Evolutionary conservation across 2,888 invertebrate species (phyloP), one percentile per base, ranked within the genome.

Genomic region (Lamellibrachia satsuma): DNA sequence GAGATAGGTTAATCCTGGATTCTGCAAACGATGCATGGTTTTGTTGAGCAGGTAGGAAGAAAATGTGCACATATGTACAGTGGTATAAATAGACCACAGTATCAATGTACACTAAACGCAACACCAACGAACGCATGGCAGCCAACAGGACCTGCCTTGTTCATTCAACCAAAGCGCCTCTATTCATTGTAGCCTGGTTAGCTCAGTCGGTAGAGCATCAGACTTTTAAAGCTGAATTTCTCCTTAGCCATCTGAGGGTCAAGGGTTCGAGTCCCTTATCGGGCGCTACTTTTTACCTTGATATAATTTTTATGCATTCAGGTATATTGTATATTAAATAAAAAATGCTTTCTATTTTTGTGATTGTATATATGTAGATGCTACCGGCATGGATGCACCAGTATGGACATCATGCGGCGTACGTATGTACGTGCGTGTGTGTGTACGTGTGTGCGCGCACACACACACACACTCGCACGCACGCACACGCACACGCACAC

Each of bases 191-290:
- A 4, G 75, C 75, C 75, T n/a, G 75, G 75, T 75, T 75, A 75
- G 75, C 75, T 75, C 75, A 75, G 75, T 75, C 75, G 75, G 75
- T 75, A 75, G 75, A 75, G 75, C 75, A 22, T 75, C 75, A 75
- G 75, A 75, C 75, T 75, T 75, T 75, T 75, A 75, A 75, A 75
- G 75, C 75, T 75, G 75, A 75, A 75, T 22, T 75, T 75, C 15
- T 75, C 75, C 75, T 75, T 75, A 75, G 75, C 75, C 75, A 75
- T 75, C 75, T 75, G 75, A 75, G 75, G 75, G 75, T 75, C 22
- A 75, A 75, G 75, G 75, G 75, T 75, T 75, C 75, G 75, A 75
- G 75, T 75, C 75, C 75, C 75, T 75, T 75, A 75, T 75, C 75
- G 75, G 75, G 75, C 75, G 75, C 2, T 75, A 75, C 6, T 75